Evolutionary conservation across 2,797 vertebrate genomes (phyloP), one percentile per base, ranked within the genome.

Genomic region (Mionectes olivaceus): DNA sequence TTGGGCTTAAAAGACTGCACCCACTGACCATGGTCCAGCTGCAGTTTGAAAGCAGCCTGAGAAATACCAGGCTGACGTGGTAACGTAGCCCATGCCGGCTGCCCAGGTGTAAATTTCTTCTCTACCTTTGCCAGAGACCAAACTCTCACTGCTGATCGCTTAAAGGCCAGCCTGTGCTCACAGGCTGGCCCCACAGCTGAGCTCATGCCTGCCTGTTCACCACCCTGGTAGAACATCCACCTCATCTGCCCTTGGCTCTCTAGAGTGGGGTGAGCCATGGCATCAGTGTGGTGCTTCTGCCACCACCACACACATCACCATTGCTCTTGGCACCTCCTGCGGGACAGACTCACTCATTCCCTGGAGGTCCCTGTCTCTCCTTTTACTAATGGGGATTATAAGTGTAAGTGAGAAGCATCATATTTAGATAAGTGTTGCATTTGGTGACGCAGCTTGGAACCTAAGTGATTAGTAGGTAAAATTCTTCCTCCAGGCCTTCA

Each of bases 401-500:
- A 64, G 44, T 0, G 0, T 30, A 60, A 77, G 49, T 2, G 9
- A 83, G 78, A 93, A 79, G n/a, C 27, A 41, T 19, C 22, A 6
- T 67, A 64, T 75, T 68, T 67, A 69, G 37, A 3, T 33, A 77
- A 59, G 35, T 27, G 14, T 10, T 68, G 57, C n/a, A n/a, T 37
- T 33, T n/a, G 44, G 23, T 16, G 11, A 80, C n/a, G 33, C 75
- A 74, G 64, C 68, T 64, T 87, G 33, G 60, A 95, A 78, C 65
- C 63, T 24, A 39, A 69, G 23, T 15, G 43, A 83, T 81, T 71
- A 67, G 57, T 11, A 84, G n/a, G 71, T 46, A 86, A 93, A 93
- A 90, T 60, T 87, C 67, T 90, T 85, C 89, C 70, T 87, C 44
- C 50, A 35, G 50, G 73, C 25, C 15, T 75, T 83, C 89, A 77